Percentiles rank a stretch among this genome's conserved stretches.
Conservation (phyloP, 2,888 invertebrate genomes). For the Oasisia sp. region DNA sequence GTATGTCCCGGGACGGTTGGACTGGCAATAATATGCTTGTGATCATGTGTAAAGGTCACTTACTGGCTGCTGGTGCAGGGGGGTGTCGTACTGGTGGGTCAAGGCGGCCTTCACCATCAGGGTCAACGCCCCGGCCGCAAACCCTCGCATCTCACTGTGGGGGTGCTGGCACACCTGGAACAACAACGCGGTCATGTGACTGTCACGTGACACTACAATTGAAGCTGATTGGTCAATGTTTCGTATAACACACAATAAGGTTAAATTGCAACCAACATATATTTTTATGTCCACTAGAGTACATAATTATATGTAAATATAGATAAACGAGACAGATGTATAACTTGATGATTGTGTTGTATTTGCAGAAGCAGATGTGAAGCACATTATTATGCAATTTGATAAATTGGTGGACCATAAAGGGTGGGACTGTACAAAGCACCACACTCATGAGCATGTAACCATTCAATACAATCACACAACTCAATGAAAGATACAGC, state of each 20-base stretch:
- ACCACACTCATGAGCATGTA: background rate
- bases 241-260: background rate
- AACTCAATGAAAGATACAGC: background rate
- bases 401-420: background rate
- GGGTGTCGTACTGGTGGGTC: slow-evolving; percentile 84
- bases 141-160: slow-evolving; percentile 82
- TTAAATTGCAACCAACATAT: background rate
- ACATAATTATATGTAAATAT: background rate
- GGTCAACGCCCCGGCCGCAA: slow-evolving; percentile 97
- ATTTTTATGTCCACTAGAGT: background rate
- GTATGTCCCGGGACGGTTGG: too few species aligned
- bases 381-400: background rate
- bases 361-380: background rate
- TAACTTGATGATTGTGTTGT: too few species aligned
- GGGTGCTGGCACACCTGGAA: slow-evolving; percentile 88
- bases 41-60: slow-evolving; percentile 35
- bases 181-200: slow-evolving; percentile 18
- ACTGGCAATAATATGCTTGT: too few species aligned
- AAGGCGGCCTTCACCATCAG: slow-evolving; percentile 92
- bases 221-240: background rate
- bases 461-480: background rate
- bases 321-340: background rate
- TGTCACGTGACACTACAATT: background rate
- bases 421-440: background rate
- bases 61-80: slow-evolving; percentile 85